Conservation (phyloP, 1,140 invertebrate genomes). For the Pollicipes pollicipes region DNA sequence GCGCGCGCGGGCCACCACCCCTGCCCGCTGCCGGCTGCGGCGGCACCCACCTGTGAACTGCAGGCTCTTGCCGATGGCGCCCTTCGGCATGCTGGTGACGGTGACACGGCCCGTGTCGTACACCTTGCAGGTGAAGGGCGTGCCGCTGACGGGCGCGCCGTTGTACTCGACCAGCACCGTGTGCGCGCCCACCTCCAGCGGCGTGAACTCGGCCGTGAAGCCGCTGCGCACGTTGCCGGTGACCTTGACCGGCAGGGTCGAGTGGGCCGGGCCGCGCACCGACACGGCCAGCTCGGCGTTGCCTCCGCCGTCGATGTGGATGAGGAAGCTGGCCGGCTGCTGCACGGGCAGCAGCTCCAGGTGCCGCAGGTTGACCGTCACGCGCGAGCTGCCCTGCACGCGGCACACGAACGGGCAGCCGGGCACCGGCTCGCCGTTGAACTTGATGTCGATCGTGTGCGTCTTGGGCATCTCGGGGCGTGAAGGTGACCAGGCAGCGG, state of each 20-base stretch:
- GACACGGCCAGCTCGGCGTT: conserved; percentile 69
- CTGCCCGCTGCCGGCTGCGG: too few species aligned
- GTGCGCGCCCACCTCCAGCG: conserved; percentile 70
- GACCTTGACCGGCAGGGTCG: conserved; percentile 59
- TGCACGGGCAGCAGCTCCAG: conserved; percentile 75
- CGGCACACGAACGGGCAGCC: conserved; percentile 76
- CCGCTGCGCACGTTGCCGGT: conserved; percentile 67
- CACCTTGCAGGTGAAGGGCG: conserved; percentile 78
- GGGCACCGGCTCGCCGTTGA: conserved; percentile 86
- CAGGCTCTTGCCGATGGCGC: conserved; percentile 45
- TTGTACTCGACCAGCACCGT: conserved; percentile 78
- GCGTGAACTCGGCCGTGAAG: conserved; percentile 76
- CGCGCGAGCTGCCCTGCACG: conserved; percentile 58
- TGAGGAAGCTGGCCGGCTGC: conserved; percentile 67
- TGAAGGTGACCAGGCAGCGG: conserved; percentile 84
- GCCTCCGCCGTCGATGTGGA: conserved; percentile 66
- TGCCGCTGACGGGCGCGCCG: conserved; percentile 69
- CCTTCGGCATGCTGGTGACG: conserved; percentile 31
- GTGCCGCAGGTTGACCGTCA: conserved; percentile 54
- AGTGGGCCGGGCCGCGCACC: conserved; percentile 49
- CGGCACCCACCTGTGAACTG: conserved; percentile 42
- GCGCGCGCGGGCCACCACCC: too few species aligned
- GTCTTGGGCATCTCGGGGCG: conserved; percentile 72
- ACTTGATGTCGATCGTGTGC: conserved; percentile 94
- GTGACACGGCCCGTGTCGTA: conserved; percentile 55